Percentiles rank a stretch among this genome's conserved stretches.
These are phyloP conservation scores for Columba livia DNA, from an alignment of 2,113 vertebrate genomes.

Conservation along the genomic window DNA sequence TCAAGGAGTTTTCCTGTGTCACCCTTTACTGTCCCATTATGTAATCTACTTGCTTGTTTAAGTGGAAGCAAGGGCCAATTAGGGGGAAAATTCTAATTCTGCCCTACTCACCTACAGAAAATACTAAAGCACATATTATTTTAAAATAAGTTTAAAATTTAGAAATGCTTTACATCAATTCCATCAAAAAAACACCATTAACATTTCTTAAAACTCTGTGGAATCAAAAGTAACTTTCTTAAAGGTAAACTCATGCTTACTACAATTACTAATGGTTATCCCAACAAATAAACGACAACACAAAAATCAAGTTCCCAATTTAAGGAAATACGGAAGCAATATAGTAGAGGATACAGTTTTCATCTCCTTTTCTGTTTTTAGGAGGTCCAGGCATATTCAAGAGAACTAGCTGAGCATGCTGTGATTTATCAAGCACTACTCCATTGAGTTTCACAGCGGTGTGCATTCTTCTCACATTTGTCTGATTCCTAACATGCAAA, in stretches of 20 bases:
- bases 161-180: background rate
- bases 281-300: background rate
- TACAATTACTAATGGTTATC: background rate
- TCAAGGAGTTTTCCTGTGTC: background rate
- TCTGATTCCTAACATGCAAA: slow-evolving; percentile 84
- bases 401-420: slow-evolving; percentile 90
- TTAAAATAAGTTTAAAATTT: background rate
- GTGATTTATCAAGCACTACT: slow-evolving; percentile 90
- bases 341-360: slow-evolving; percentile 93
- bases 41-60: background rate
- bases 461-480: slow-evolving; percentile 96
- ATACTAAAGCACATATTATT: background rate
- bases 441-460: slow-evolving; percentile 94
- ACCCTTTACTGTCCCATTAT: background rate
- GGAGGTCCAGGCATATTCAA: slow-evolving; percentile 98
- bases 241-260: background rate
- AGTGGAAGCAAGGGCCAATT: background rate
- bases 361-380: slow-evolving; percentile 87
- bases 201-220: background rate
- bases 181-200: background rate
- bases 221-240: background rate
- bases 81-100: background rate
- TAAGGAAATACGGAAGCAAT: background rate
- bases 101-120: background rate
- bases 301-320: background rate